phyloP scores from a whole-genome alignment of 2,888 invertebrate genomes.

The Caradrina kadenii region DNA sequence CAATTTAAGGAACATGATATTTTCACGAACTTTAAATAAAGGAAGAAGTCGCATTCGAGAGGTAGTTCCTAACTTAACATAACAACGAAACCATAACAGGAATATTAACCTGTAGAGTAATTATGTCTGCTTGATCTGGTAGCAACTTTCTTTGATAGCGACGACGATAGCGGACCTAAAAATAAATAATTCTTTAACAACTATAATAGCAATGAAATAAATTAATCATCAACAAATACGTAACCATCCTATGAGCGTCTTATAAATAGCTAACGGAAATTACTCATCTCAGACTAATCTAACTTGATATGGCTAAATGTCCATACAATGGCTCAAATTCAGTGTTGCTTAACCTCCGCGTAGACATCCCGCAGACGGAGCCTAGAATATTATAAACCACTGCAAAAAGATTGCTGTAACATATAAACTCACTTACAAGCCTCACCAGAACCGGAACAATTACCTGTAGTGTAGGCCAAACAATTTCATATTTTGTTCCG shows the following conservation, averaged over 20 bases:
- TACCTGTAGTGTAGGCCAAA: too few species aligned
- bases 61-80: too few species aligned
- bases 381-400: too few species aligned
- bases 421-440: too few species aligned
- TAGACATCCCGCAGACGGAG: background rate
- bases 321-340: background rate
- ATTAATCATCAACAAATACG: too few species aligned
- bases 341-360: background rate
- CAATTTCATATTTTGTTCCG: too few species aligned
- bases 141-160: conserved; percentile 90
- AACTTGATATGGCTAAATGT: background rate
- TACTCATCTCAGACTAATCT: background rate
- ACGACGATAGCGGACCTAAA: conserved; percentile 90
- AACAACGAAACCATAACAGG: conserved; percentile 2
- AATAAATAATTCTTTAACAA: conserved; percentile 37
- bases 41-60: background rate
- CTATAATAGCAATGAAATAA: background rate
- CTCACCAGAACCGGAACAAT: too few species aligned
- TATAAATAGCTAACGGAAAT: background rate
- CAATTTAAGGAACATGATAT: too few species aligned
- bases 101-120: conserved; percentile 85
- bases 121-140: conserved; percentile 88
- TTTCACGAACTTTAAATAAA: too few species aligned
- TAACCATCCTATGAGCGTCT: background rate
- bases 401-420: too few species aligned